Conservation (phyloP, 92 coral and sea anemone species). For the Epizoanthus scotinus region DNA sequence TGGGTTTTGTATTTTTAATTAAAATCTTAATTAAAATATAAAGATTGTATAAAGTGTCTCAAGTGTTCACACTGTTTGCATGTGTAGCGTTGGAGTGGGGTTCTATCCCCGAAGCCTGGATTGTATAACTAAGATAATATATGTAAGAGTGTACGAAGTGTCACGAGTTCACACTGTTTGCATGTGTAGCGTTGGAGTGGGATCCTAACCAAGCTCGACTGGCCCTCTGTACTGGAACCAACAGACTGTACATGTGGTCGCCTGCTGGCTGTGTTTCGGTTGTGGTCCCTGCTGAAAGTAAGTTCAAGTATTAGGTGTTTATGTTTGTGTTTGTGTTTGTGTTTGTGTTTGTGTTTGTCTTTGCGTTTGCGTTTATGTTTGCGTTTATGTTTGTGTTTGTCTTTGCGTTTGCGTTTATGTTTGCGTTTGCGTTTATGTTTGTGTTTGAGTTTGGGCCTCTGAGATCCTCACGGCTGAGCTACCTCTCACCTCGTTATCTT, state of each 20-base stretch:
- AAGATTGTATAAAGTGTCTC: too few species aligned
- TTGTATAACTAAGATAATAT: too few species aligned
- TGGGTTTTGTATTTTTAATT: too few species aligned
- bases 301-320: neutral
- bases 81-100: conserved; percentile 88
- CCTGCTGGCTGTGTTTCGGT: conserved; percentile 98
- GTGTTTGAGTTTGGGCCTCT: neutral
- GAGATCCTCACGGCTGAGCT: too few species aligned
- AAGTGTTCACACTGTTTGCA: neutral
- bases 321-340: neutral
- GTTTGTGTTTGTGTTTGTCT: neutral
- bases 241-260: conserved; percentile 95
- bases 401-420: too few species aligned
- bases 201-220: conserved; percentile 89
- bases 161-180: neutral
- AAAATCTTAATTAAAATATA: too few species aligned
- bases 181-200: conserved; percentile 78
- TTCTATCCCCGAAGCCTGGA: too few species aligned
- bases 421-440: neutral
- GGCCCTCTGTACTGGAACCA: conserved; percentile 85
- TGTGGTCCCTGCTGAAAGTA: conserved; percentile 95
- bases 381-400: too few species aligned
- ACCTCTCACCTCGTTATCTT: too few species aligned
- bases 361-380: too few species aligned
- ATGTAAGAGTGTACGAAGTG: neutral